Conservation (phyloP, 2,113 vertebrate species). For the Salvelinus namaycush region DNA sequence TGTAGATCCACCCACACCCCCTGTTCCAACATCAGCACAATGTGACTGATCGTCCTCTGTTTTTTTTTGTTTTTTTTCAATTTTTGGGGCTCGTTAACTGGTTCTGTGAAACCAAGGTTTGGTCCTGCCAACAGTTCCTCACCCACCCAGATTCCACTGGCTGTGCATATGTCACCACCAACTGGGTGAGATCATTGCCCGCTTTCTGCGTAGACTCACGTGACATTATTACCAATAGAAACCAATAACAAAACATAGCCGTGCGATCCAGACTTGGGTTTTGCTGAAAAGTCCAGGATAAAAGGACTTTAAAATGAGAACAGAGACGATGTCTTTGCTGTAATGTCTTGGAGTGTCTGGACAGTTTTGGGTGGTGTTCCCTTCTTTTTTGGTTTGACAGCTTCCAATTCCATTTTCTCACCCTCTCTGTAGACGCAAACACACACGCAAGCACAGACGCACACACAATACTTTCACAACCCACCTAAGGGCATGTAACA, state of each 20-base stretch:
- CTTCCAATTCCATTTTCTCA: constrained; percentile 40
- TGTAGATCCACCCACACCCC: constrained; percentile 24
- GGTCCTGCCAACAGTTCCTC: constrained; percentile 35
- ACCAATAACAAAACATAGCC: constrained; percentile 34
- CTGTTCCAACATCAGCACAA: constrained; percentile 26
- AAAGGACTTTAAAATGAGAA: not conserved
- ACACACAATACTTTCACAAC: not conserved
- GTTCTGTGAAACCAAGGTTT: constrained; percentile 31
- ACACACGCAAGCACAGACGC: not conserved
- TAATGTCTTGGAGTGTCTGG: constrained; percentile 35
- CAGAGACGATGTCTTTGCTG: constrained; percentile 16
- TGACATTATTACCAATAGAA: constrained; percentile 32
- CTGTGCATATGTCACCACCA: constrained; percentile 23
- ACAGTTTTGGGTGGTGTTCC: constrained; percentile 13
- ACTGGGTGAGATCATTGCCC: constrained; percentile 26
- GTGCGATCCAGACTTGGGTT: constrained; percentile 3
- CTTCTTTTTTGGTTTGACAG: constrained; percentile 36
- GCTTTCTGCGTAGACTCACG: constrained; percentile 14
- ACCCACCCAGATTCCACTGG: constrained; percentile 26
- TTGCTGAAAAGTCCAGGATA: constrained; percentile 10
- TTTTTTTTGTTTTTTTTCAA: constrained; percentile 55
- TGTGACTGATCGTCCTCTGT: not conserved
- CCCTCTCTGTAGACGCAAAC: constrained; percentile 42
- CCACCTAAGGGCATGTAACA: not conserved
- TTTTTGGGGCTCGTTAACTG: constrained; percentile 23